phyloP scores from a whole-genome alignment of 2,888 invertebrate species.

The Physocephala rufipes region DNA sequence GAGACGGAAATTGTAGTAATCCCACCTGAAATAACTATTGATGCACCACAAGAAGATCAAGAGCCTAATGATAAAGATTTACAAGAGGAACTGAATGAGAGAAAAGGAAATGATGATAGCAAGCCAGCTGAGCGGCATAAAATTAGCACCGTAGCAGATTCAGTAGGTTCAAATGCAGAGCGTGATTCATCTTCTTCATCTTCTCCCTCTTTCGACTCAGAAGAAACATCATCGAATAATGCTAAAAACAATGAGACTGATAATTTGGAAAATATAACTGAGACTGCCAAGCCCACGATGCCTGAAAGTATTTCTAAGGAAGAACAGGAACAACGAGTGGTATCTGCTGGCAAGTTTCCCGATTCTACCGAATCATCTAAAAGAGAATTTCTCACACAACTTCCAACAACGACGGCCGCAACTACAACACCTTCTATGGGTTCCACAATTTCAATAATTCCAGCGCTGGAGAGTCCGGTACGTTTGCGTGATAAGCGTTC shows the following conservation, averaged over 20 bases:
- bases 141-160: slow-evolving; percentile 35
- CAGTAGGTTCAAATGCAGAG: slow-evolving; percentile 31
- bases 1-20: slow-evolving; percentile 42
- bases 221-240: slow-evolving; percentile 24
- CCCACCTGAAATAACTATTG: slow-evolving; percentile 47
- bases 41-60: slow-evolving; percentile 38
- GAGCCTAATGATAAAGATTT: slow-evolving; percentile 26
- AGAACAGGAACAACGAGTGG: slow-evolving; percentile 5
- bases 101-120: slow-evolving; percentile 21
- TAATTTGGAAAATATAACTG: slow-evolving; percentile 31
- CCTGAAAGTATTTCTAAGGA: not conserved
- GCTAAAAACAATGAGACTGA: slow-evolving; percentile 52
- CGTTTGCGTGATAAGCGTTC: slow-evolving; percentile 63
- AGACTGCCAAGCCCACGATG: slow-evolving; percentile 35
- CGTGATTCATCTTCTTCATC: slow-evolving; percentile 11
- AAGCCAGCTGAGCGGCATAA: slow-evolving; percentile 23
- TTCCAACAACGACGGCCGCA: slow-evolving; percentile 24
- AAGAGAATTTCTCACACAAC: slow-evolving; percentile 43
- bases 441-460: slow-evolving; percentile 59
- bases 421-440: slow-evolving; percentile 8
- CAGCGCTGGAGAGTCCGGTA: slow-evolving; percentile 60
- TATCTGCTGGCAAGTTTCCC: not conserved
- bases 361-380: not conserved
- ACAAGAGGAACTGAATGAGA: slow-evolving; percentile 29
- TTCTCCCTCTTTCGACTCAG: slow-evolving; percentile 6